Base-by-base conservation (phyloP, 2,797 vertebrate genomes). In the Eutrigla gurnardus region DNA sequence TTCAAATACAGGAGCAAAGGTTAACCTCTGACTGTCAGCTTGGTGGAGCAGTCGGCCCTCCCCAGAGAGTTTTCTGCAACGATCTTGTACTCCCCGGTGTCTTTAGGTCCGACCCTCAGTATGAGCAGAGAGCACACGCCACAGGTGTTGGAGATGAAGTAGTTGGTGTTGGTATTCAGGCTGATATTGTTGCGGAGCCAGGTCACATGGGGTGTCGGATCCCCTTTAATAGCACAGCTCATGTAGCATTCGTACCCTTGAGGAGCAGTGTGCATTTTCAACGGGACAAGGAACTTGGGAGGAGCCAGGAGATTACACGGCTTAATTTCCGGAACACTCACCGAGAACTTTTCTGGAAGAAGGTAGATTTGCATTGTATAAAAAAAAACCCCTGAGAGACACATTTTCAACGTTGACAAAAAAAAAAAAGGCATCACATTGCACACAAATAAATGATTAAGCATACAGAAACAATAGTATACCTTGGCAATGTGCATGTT, bases 71-170 rank as follows among this genome's bases (percentile, higher is more conserved):
- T 98, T 88, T 96, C 94, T 3, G 96, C 96, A 17, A 95, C 92
- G 4, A 95, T 84, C 83, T 91, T 95, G 82, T 98, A 99, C 73
- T 96, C 93, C 1, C 98, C 97, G 0, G 76, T 93, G 71, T 99
- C 97, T 12, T 93, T 90, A 3, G 92, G 15, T 12, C 93, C 92
- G 57, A 97, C 97, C 6, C 86, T 93, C 54, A 95, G 78, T 86
- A 98, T 93, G 63, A 97, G 84, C 84, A 98, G 84, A 46, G 96
- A 98, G 86, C 97, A 99, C 53, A 99, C 96, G 0, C 98, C 97
- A 37, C 96, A 96, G 75, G 96, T 93, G 50, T 99, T 96, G 0
- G 94, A 96, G 89, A 96, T 96, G 73, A 91, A 93, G 76, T 96
- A 96, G 49, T 93, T 87, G 0, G 94, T 94, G 86, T 96, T 94